Base-by-base conservation (phyloP, 2,113 vertebrate species). In the Dipodomys stephensi region DNA sequence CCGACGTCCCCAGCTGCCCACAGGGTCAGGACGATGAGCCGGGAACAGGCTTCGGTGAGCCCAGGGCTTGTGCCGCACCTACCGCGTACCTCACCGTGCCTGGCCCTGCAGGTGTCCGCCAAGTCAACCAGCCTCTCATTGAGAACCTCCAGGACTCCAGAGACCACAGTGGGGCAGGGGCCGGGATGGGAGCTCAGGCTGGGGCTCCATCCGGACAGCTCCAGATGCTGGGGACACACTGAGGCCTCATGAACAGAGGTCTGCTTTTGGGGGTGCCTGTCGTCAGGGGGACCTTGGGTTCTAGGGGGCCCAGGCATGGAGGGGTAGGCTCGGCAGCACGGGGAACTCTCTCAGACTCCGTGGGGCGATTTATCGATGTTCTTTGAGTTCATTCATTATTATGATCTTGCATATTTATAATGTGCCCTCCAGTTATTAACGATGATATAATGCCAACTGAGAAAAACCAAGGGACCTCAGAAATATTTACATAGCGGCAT, bases 391-490 rank as follows among this genome's bases (percentile, higher is more conserved):
- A 91, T 57, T 86, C 82, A 86, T 80, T 93, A 90, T 96, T 94
- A 95, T 94, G 83, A 93, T 87, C 94, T 77, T 96, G 97, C 96
- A 96, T 96, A 93, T 96, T 95, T 97, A 96, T 96, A 93, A 94
- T 19, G 87, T 79, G 80, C 87, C 90, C 92, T 96, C 92, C 46
- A 80, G 87, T 97, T 96, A 97, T 96, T 97, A 96, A 95, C 13
- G 25, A 88, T 87, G 94, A 91, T 88, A 94, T 91, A 96, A 96
- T 79, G 90, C 96, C 95, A 92, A 80, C 95, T 44, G 81, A 57
- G 96, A 92, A 93, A 57, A 95, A 95, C 81, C 82, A 90, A 81
- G 82, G 78, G 91, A 91, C 91, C 88, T 95, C 91, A 68, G 95
- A 93, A 94, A 94, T 94, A 96, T 97, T 96, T 96, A 97, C 95